These are phyloP conservation scores for Alitta virens DNA, from an alignment of 2,888 invertebrate genomes.

Conservation along the genomic window DNA sequence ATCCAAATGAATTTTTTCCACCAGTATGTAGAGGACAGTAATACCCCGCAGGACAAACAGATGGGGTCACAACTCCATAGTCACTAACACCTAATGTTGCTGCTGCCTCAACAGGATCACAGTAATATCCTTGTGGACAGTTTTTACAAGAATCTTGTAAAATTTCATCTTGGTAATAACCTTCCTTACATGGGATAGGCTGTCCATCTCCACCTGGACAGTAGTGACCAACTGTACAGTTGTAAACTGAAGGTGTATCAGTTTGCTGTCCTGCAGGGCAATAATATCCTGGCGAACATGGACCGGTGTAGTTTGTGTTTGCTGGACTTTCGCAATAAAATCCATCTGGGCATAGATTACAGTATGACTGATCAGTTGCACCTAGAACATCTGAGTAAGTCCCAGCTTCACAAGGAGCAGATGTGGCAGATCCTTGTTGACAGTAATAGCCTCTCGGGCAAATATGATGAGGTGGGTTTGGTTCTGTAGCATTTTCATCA, in stretches of 20 bases:
- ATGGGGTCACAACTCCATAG: constrained; percentile 42
- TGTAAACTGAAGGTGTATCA: constrained; percentile 62
- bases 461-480: constrained; percentile 35
- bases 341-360: constrained; percentile 38
- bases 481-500: constrained; percentile 37
- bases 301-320: constrained; percentile 38
- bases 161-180: constrained; percentile 46
- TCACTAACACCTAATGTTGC: constrained; percentile 33
- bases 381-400: constrained; percentile 42
- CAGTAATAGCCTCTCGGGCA: constrained; percentile 50
- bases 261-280: constrained; percentile 92
- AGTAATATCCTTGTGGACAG: constrained; percentile 51
- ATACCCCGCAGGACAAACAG: constrained; percentile 39
- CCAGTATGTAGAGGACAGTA: constrained; percentile 46
- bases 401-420: constrained; percentile 47
- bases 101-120: constrained; percentile 43
- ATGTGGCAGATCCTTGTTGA: constrained; percentile 35
- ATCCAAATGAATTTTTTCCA: constrained; percentile 35
- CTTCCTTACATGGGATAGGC: constrained; percentile 38
- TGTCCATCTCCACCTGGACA: constrained; percentile 41
- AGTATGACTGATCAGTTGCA: constrained; percentile 41
- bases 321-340: constrained; percentile 47
- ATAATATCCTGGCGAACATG: constrained; percentile 59
- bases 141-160: constrained; percentile 39
- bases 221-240: constrained; percentile 48